Conservation (phyloP, 1,140 invertebrate genomes). For the Zaprionus gabonicus region DNA sequence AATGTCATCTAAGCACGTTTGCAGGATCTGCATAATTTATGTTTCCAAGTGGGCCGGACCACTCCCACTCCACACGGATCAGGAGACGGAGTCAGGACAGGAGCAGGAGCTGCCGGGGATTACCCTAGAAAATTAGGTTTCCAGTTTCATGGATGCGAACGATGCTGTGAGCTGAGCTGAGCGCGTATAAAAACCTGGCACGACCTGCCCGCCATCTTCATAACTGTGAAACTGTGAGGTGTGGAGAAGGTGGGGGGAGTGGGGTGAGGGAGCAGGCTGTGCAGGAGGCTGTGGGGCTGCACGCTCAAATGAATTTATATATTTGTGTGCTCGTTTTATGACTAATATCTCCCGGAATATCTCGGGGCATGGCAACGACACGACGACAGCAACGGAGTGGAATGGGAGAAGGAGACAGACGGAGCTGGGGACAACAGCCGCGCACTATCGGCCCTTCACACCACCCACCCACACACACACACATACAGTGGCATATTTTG, state of each 20-base stretch:
- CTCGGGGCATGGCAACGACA: slow-evolving; percentile 55
- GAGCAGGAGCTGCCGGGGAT: slow-evolving; percentile 55
- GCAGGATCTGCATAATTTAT: slow-evolving; percentile 84
- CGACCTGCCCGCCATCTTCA: slow-evolving; percentile 77
- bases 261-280: background rate
- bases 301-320: slow-evolving; percentile 80
- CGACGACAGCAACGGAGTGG: slow-evolving; percentile 27
- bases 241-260: background rate
- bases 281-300: slow-evolving; percentile 35
- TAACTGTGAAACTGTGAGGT: slow-evolving; percentile 53
- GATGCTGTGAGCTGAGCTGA: slow-evolving; percentile 54
- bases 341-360: slow-evolving; percentile 80
- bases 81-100: background rate
- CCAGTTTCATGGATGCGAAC: slow-evolving; percentile 72
- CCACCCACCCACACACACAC: background rate
- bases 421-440: background rate
- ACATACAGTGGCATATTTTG: slow-evolving; percentile 66
- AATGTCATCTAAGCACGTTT: slow-evolving; percentile 84
- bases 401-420: background rate
- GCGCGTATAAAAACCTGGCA: slow-evolving; percentile 74
- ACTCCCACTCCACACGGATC: slow-evolving; percentile 2
- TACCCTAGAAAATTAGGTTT: slow-evolving; percentile 84
- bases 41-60: slow-evolving; percentile 62
- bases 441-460: slow-evolving; percentile 5
- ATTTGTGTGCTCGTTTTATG: slow-evolving; percentile 76